Percentiles rank a stretch among this genome's conserved stretches.
These are phyloP conservation scores for Cirrhinus mrigala DNA, from an alignment of 2,797 vertebrate species.

Conservation along the genomic window DNA sequence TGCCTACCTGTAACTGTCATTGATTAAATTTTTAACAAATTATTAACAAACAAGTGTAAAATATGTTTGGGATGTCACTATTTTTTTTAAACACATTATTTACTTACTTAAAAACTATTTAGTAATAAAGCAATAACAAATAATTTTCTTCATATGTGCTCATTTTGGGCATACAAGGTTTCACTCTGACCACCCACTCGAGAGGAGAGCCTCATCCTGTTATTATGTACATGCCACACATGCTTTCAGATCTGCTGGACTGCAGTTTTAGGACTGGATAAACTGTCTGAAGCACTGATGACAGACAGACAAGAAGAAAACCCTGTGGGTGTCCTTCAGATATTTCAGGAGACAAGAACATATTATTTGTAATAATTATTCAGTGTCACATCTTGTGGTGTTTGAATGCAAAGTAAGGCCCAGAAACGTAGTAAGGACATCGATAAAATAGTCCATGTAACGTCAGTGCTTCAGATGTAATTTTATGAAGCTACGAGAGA, in stretches of 20 bases:
- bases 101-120: background rate
- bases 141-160: too few relatives aligned
- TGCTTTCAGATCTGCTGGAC: background rate
- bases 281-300: background rate
- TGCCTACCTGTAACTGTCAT: background rate
- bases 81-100: background rate
- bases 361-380: background rate
- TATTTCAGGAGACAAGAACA: background rate
- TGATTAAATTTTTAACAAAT: background rate
- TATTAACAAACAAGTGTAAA: background rate
- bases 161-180: background rate
- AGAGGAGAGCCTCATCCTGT: background rate
- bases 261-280: background rate
- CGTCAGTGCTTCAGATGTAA: too few relatives aligned
- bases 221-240: conserved; percentile 15
- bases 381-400: background rate
- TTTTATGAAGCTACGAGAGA: too few relatives aligned
- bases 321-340: background rate
- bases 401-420: background rate
- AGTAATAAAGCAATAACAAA: background rate
- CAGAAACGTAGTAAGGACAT: too few relatives aligned
- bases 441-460: too few relatives aligned
- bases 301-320: background rate
- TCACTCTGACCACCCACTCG: background rate
- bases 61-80: background rate